Conservation (phyloP, 2,113 vertebrate genomes). For the Mesembrinibis cayennensis region DNA sequence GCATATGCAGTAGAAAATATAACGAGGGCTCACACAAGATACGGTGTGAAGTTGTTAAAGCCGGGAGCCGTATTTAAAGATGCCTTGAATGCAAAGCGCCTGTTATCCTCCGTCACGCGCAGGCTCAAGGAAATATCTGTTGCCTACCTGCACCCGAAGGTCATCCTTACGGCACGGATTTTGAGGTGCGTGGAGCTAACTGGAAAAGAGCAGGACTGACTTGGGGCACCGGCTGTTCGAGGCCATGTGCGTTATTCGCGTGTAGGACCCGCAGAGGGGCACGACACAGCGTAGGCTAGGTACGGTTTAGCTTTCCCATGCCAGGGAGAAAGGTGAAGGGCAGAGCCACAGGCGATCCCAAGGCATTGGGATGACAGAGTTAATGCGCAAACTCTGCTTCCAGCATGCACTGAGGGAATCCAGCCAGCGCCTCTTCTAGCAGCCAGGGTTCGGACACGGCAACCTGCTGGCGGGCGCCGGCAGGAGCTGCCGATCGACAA, state of each 20-base stretch:
- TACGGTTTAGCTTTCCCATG: neutral
- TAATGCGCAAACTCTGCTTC: neutral
- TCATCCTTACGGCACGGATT: neutral
- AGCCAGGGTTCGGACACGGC: rapidly evolving
- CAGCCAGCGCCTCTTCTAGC: neutral
- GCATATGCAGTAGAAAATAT: constrained; percentile 34
- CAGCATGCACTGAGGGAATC: neutral
- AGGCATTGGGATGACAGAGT: neutral
- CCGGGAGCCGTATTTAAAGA: neutral
- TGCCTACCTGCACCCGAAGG: neutral
- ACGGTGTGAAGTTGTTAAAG: constrained; percentile 14
- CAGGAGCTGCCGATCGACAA: neutral
- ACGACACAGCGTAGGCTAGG: neutral
- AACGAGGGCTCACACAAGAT: constrained; percentile 8
- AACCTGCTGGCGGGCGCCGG: neutral
- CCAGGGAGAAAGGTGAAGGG: neutral
- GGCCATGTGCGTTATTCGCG: neutral
- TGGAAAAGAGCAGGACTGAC: neutral
- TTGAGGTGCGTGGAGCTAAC: neutral
- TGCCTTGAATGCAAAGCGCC: neutral
- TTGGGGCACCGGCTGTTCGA: neutral
- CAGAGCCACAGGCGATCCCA: rapidly evolving
- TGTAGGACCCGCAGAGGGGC: neutral
- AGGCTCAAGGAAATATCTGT: neutral
- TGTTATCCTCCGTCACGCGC: neutral